Conservation (phyloP, 2,888 invertebrate genomes). For the Steinernema carpocapsae region DNA sequence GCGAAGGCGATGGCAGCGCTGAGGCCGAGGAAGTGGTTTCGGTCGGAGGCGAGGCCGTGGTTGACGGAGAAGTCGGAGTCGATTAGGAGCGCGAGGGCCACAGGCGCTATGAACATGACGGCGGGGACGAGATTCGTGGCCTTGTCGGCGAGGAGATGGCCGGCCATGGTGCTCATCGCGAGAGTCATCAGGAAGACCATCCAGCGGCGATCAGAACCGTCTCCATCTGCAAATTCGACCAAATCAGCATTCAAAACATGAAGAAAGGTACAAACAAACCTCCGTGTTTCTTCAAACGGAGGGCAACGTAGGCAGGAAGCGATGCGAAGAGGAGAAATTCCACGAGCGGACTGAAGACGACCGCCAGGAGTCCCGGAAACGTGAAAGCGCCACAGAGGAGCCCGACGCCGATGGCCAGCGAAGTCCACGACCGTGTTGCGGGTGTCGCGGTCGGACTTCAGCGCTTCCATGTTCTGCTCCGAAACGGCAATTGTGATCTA, state of each 20-base stretch:
- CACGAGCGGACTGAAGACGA: constrained; percentile 49
- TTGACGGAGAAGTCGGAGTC: neutral
- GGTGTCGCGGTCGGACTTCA: constrained; percentile 49
- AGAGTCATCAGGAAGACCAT: constrained; percentile 46
- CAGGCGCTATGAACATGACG: constrained; percentile 48
- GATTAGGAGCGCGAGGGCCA: constrained; percentile 46
- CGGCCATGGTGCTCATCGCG: constrained; percentile 47
- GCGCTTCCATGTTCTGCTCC: constrained; percentile 42
- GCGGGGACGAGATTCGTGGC: constrained; percentile 49
- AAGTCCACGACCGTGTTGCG: constrained; percentile 56
- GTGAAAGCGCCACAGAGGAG: constrained; percentile 51
- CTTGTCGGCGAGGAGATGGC: constrained; percentile 49
- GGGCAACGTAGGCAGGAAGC: constrained; percentile 50
- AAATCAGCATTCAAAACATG: too few species aligned
- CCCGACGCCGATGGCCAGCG: constrained; percentile 52
- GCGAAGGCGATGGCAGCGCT: neutral
- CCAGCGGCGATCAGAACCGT: constrained; percentile 56
- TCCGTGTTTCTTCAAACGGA: constrained; percentile 49
- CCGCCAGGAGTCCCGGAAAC: constrained; percentile 44
- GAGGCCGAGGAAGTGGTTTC: neutral
- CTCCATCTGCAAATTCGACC: constrained; percentile 43
- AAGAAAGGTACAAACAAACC: constrained; percentile 34
- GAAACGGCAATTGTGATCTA: constrained; percentile 43
- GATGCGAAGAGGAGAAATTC: constrained; percentile 45
- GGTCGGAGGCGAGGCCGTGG: neutral